phyloP scores from a whole-genome alignment of 2,797 vertebrate genomes.

The Sebastolobus altivelis region DNA sequence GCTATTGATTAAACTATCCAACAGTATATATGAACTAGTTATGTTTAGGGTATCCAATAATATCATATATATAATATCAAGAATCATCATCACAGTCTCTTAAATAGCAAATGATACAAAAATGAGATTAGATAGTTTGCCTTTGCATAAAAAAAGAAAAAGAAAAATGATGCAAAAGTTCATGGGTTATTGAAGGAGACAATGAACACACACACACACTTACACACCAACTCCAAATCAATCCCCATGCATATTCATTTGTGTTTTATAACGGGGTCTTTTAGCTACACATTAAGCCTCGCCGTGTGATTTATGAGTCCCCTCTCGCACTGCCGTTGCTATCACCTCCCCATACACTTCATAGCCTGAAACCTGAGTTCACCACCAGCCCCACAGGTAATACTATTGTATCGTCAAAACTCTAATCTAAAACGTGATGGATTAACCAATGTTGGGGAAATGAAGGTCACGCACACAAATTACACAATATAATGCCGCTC shows the following conservation, averaged over 20 bases:
- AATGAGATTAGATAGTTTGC: not conserved
- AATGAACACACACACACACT: not conserved
- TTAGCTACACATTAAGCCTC: conserved; percentile 31
- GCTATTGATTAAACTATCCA: too few relatives aligned
- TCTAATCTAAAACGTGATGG: conserved; percentile 12
- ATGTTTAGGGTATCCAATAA: not conserved
- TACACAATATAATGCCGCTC: not conserved
- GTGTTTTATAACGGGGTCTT: conserved; percentile 36
- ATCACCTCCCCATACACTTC: not conserved
- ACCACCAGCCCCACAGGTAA: conserved; percentile 7
- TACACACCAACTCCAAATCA: conserved; percentile 28
- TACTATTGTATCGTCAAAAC: not conserved
- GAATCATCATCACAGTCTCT: not conserved
- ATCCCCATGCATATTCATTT: conserved; percentile 61
- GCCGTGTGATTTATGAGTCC: conserved; percentile 53
- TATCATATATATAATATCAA: not conserved
- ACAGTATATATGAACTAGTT: not conserved
- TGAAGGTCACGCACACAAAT: not conserved
- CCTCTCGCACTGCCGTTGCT: not conserved
- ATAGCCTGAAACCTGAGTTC: conserved; percentile 18
- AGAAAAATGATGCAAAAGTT: not conserved
- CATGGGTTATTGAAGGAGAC: conserved; percentile 5
- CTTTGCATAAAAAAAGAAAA: not conserved
- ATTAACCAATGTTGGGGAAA: conserved; percentile 4
- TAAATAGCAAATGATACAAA: not conserved